Percentiles rank a stretch among this genome's conserved stretches.
phyloP scores from a whole-genome alignment of 2,797 vertebrate genomes.

The Poeciliopsis paucimaculata region DNA sequence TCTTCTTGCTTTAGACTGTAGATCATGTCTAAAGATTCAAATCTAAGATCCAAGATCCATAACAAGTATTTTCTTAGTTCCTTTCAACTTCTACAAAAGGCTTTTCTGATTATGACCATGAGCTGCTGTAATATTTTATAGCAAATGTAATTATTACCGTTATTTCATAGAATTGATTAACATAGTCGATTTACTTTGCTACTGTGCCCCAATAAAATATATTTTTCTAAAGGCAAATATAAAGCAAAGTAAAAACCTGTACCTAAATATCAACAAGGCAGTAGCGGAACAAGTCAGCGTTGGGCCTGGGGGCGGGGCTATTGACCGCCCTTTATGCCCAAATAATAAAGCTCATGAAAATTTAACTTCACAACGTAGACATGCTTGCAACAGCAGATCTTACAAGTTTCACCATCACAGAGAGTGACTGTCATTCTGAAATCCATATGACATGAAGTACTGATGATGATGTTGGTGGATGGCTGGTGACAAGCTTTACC shows the following conservation, averaged over 20 bases:
- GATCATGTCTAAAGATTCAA: neutral
- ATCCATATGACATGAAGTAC: too few species aligned
- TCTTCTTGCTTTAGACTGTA: neutral
- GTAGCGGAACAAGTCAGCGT: too few species aligned
- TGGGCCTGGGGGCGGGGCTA: too few species aligned
- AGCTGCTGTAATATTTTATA: neutral
- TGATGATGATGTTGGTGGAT: too few species aligned
- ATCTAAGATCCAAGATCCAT: neutral
- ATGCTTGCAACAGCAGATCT: too few species aligned
- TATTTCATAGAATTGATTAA: neutral
- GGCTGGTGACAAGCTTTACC: too few species aligned
- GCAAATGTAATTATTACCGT: neutral
- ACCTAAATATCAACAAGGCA: neutral
- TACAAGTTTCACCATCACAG: too few species aligned
- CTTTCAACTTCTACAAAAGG: neutral
- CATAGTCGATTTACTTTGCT: neutral
- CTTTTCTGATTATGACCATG: neutral
- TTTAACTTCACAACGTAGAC: too few species aligned
- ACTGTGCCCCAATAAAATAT: neutral
- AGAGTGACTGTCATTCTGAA: too few species aligned
- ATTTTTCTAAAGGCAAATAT: neutral
- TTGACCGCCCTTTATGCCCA: too few species aligned
- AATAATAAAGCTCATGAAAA: too few species aligned
- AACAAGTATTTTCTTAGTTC: neutral
- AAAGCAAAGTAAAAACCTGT: neutral